Conservation (phyloP, 1,140 invertebrate species). For the Limonius californicus region DNA sequence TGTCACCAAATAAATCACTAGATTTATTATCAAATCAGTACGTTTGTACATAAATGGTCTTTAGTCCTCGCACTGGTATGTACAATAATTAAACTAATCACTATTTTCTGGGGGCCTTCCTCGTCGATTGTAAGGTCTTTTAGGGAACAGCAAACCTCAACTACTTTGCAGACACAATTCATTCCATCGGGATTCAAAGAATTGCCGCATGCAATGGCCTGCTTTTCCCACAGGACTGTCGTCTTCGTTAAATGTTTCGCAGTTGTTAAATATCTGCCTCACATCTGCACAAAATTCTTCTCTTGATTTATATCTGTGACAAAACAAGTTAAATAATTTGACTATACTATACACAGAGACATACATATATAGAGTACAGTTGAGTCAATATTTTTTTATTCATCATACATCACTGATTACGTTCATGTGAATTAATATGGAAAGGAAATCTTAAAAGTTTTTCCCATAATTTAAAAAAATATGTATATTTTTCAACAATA, state of each 20-base stretch:
- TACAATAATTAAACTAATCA: conserved; percentile 15
- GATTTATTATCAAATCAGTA: not conserved
- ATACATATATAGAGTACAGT: too few species aligned
- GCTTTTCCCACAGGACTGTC: conserved; percentile 94
- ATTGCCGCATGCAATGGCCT: conserved; percentile 84
- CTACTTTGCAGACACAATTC: conserved; percentile 53
- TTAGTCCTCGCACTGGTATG: not conserved
- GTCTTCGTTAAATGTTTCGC: conserved; percentile 96
- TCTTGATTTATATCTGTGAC: conserved; percentile 73
- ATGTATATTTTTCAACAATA: too few species aligned
- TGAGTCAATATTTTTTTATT: too few species aligned
- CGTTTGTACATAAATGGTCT: conserved; percentile 19
- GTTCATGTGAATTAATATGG: too few species aligned
- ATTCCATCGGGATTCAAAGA: conserved; percentile 86
- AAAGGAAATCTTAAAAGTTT: too few species aligned
- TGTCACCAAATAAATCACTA: conserved; percentile 1
- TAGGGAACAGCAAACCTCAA: conserved; percentile 37
- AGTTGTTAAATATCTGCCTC: conserved; percentile 92
- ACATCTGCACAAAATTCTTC: conserved; percentile 90
- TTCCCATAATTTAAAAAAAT: too few species aligned
- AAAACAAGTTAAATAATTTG: too few species aligned
- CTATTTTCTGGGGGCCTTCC: conserved; percentile 28
- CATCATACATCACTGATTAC: too few species aligned
- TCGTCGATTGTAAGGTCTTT: conserved; percentile 29
- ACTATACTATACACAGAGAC: too few species aligned